phyloP scores from a whole-genome alignment of 2,888 invertebrate species.

The Sarcophaga subvicina region DNA sequence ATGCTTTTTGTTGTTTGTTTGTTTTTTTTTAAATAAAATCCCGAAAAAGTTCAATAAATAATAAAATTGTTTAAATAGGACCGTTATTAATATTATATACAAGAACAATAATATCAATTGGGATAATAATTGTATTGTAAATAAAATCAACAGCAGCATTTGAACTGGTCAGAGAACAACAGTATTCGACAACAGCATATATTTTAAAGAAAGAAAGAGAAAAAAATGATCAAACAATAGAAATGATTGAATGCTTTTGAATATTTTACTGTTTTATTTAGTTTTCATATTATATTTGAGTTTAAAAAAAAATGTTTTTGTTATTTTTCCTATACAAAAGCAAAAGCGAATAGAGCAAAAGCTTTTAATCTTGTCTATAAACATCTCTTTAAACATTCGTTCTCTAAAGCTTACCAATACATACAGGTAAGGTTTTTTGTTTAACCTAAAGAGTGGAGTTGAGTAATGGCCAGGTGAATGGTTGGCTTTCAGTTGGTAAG shows the following conservation, averaged over 20 bases:
- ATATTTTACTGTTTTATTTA: conserved; percentile 22
- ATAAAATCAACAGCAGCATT: conserved; percentile 7
- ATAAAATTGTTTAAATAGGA: conserved; percentile 2
- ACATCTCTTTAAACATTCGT: neutral
- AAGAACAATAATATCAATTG: neutral
- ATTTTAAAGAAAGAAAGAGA: neutral
- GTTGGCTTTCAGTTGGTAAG: conserved; percentile 65
- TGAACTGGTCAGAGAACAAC: neutral
- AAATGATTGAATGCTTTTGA: conserved; percentile 33
- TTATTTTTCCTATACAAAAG: neutral
- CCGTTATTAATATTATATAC: conserved; percentile 40
- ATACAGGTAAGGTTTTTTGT: neutral
- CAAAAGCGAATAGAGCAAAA: neutral
- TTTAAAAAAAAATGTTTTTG: neutral
- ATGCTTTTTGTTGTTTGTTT: neutral
- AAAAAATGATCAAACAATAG: conserved; percentile 28
- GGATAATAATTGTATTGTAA: neutral
- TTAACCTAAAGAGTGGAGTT: neutral
- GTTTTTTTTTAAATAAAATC: neutral
- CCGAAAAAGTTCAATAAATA: neutral
- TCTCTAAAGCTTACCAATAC: neutral
- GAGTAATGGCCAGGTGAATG: conserved; percentile 22
- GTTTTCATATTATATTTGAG: neutral
- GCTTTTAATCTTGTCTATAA: conserved; percentile 33
- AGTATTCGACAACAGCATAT: neutral